Percentiles rank a stretch among this genome's conserved stretches.
phyloP scores from a whole-genome alignment of 1,140 invertebrate genomes.

The Galendromus occidentalis region DNA sequence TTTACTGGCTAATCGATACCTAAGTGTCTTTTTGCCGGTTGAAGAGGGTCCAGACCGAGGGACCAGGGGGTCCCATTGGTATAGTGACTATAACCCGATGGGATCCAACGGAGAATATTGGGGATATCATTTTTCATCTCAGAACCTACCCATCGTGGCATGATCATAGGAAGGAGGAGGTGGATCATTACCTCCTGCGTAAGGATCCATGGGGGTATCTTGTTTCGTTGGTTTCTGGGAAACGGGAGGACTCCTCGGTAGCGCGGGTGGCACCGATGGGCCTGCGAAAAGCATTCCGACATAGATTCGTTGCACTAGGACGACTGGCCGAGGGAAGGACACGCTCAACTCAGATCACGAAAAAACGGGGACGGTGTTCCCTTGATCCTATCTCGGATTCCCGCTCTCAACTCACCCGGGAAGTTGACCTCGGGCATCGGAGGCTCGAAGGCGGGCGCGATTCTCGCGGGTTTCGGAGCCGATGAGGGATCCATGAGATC shows the following conservation, averaged over 20 bases:
- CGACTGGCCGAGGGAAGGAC: too few relatives aligned
- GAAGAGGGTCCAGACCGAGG: too few relatives aligned
- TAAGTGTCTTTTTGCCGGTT: too few relatives aligned
- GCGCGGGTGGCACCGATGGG: slow-evolving; percentile 9
- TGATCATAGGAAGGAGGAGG: slow-evolving; percentile 18
- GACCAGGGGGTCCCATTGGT: too few relatives aligned
- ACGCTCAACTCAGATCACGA: background rate
- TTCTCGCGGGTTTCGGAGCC: background rate
- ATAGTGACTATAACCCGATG: too few relatives aligned
- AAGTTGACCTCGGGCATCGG: background rate
- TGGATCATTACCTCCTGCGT: slow-evolving; percentile 14
- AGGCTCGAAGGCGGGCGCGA: background rate
- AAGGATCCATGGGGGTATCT: slow-evolving; percentile 11
- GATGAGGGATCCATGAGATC: background rate
- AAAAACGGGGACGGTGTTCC: background rate
- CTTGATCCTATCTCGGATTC: background rate
- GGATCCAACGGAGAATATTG: background rate
- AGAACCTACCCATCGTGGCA: slow-evolving; percentile 4
- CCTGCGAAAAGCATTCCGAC: slow-evolving; percentile 8
- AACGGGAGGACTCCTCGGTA: background rate
- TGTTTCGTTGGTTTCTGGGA: background rate
- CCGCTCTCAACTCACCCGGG: background rate
- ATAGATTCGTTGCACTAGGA: too few relatives aligned
- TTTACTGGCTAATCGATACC: too few relatives aligned
- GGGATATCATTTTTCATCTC: background rate